Conservation (phyloP, 1,140 invertebrate species). For the Odontomachus brunneus region DNA sequence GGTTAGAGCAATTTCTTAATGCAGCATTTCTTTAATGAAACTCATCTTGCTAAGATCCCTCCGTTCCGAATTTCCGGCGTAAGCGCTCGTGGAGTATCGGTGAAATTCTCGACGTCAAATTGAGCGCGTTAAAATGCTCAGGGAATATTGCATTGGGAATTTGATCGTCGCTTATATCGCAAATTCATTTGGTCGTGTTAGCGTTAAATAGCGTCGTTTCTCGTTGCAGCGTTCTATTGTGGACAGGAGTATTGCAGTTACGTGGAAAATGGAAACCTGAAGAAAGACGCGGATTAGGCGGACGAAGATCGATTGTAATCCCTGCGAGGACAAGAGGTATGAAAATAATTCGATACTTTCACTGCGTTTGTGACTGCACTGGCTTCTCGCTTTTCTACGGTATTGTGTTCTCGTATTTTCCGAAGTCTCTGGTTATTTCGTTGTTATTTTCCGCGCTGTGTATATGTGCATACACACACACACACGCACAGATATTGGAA, state of each 20-base stretch:
- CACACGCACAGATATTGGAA: neutral
- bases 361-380: neutral
- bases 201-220: neutral
- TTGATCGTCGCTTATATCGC: constrained; percentile 3
- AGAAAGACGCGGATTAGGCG: neutral
- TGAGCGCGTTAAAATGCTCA: constrained; percentile 3
- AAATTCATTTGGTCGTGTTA: constrained; percentile 1
- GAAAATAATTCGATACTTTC: constrained; percentile 2
- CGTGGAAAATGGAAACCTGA: neutral
- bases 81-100: neutral
- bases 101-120: constrained; percentile 11
- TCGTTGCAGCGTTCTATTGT: neutral
- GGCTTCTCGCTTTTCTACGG: neutral
- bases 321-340: neutral
- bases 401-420: neutral
- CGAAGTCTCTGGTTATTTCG: neutral
- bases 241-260: neutral
- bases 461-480: too few relatives aligned
- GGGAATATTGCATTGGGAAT: constrained; percentile 1
- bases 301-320: constrained; percentile 31
- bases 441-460: neutral
- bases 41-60: constrained; percentile 38
- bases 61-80: constrained; percentile 20
- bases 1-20: constrained; percentile 59
- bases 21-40: constrained; percentile 58